A percentile compares a stretch with the other conserved stretches of the same genome.
Conservation (phyloP, 2,113 vertebrate genomes). For the Cinclus mexicanus region DNA sequence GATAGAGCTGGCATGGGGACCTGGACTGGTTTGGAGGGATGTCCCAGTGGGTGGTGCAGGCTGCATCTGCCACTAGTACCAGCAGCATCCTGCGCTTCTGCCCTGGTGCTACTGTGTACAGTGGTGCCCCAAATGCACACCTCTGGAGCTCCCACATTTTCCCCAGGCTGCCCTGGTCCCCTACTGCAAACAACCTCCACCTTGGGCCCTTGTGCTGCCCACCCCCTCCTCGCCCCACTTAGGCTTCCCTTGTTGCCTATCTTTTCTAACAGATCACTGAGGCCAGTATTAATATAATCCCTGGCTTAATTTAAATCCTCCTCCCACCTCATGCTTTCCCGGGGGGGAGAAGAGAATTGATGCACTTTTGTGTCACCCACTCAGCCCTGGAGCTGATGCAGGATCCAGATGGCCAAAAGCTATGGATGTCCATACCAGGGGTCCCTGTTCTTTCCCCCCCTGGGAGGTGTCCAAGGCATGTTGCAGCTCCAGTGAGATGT, state of each 20-base stretch:
- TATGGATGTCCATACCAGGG: rapidly evolving
- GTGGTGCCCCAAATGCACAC: background rate
- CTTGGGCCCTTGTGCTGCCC: background rate
- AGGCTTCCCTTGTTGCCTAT: background rate
- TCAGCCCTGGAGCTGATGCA: background rate
- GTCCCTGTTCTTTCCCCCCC: rapidly evolving
- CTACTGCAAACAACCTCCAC: background rate
- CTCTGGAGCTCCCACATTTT: background rate
- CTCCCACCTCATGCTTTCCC: background rate
- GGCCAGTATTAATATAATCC: slow-evolving; percentile 23
- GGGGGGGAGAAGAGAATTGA: background rate
- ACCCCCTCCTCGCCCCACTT: background rate
- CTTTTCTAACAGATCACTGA: background rate
- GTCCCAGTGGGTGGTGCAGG: rapidly evolving
- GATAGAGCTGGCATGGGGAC: background rate
- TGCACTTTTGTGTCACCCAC: background rate
- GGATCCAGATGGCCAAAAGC: background rate
- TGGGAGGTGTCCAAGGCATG: rapidly evolving
- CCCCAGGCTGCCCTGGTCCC: rapidly evolving
- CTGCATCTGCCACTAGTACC: rapidly evolving
- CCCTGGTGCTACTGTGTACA: rapidly evolving
- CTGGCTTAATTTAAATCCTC: slow-evolving; percentile 25
- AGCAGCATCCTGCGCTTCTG: background rate
- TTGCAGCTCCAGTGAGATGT: background rate
- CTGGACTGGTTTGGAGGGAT: rapidly evolving